Evolutionary conservation across 2,888 invertebrate genomes (phyloP).

Genomic region (Phortica magna): DNA sequence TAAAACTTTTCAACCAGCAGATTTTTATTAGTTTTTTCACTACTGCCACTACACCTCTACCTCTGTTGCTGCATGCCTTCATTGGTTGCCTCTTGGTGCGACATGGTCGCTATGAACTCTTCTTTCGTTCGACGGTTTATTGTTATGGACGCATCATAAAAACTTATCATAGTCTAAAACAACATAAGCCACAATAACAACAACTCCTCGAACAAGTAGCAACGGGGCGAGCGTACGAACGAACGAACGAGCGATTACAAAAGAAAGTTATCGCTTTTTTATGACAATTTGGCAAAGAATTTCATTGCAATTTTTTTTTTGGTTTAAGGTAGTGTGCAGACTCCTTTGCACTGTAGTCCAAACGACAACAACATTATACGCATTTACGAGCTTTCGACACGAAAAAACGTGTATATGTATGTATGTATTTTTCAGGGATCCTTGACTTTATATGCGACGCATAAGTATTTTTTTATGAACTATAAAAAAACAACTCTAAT

Average conservation of each 20-base stretch:
- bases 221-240: no score
- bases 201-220: slow-evolving; percentile 29
- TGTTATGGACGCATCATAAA: slow-evolving; percentile 71
- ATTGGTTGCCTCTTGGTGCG: slow-evolving; percentile 58
- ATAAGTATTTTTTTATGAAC: no score
- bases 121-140: slow-evolving; percentile 56
- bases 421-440: no score
- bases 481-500: no score
- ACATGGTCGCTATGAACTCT: slow-evolving; percentile 23
- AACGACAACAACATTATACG: no score
- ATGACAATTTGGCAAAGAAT: slow-evolving; percentile 71
- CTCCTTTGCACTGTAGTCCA: neutral
- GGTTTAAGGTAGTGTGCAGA: slow-evolving; percentile 58
- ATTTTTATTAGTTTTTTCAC: slow-evolving; percentile 68
- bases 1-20: slow-evolving; percentile 63
- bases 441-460: no score
- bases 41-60: neutral
- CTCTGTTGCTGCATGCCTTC: slow-evolving; percentile 20
- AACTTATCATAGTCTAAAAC: slow-evolving; percentile 65
- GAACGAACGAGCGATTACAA: slow-evolving; percentile 48
- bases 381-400: no score
- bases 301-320: slow-evolving; percentile 66
- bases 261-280: slow-evolving; percentile 70
- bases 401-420: no score
- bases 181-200: slow-evolving; percentile 43